These are phyloP conservation scores for Protula sp. DNA, from an alignment of 2,888 invertebrate species.

Conservation along the genomic window DNA sequence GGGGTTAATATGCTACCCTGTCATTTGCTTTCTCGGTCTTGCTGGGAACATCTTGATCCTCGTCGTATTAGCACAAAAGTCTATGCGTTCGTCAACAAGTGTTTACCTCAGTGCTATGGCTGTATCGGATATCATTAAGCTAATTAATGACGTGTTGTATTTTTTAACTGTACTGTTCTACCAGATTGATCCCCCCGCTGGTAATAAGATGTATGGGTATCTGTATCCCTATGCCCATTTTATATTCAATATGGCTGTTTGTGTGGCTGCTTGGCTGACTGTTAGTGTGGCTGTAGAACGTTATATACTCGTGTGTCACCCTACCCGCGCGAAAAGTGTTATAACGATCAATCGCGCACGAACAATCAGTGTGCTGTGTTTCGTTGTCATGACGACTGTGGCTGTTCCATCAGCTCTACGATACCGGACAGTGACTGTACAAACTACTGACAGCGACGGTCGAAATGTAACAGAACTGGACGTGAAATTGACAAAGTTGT, in stretches of 20 bases:
- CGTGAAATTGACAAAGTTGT: slow-evolving; percentile 23
- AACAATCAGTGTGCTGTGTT: slow-evolving; percentile 19
- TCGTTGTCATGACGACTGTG: slow-evolving; percentile 21
- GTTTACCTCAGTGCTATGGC: slow-evolving; percentile 42
- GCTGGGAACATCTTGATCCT: slow-evolving; percentile 39
- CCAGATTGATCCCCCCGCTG: slow-evolving; percentile 25
- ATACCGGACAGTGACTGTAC: slow-evolving; percentile 14
- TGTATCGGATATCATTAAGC: slow-evolving; percentile 42
- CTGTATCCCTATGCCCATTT: slow-evolving; percentile 47
- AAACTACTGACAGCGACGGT: slow-evolving; percentile 2
- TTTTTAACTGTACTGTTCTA: slow-evolving; percentile 32
- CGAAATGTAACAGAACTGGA: slow-evolving; percentile 12
- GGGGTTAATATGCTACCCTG: slow-evolving; percentile 40
- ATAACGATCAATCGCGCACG: slow-evolving; percentile 27
- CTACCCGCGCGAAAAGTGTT: slow-evolving; percentile 23
- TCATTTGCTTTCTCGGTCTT: slow-evolving; percentile 40
- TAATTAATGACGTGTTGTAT: slow-evolving; percentile 42
- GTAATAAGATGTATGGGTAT: slow-evolving; percentile 30
- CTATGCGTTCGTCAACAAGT: slow-evolving; percentile 43
- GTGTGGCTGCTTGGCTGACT: slow-evolving; percentile 45
- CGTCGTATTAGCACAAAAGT: slow-evolving; percentile 34
- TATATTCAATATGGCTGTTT: slow-evolving; percentile 41
- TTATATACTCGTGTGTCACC: slow-evolving; percentile 43
- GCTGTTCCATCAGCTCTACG: slow-evolving; percentile 26
- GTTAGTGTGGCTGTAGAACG: slow-evolving; percentile 46